phyloP scores from a whole-genome alignment of 2,113 vertebrate species.

The Telmatochromis bifrenatus region DNA sequence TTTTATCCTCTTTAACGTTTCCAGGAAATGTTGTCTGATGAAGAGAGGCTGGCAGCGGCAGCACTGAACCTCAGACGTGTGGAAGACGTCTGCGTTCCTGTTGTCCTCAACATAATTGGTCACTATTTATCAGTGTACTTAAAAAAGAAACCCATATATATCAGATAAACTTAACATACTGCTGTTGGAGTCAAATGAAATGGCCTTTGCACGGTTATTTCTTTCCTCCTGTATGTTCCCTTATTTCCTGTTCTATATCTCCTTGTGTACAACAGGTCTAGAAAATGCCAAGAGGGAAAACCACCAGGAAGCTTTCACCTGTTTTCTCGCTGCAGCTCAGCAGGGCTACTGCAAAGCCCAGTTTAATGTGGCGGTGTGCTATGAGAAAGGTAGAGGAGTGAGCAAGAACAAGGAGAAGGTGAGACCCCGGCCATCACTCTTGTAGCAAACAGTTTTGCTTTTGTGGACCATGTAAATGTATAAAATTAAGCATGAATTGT shows the following conservation, averaged over 20 bases:
- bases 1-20: not conserved
- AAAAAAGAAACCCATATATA: not conserved
- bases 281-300: conserved; percentile 70
- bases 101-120: conserved; percentile 95
- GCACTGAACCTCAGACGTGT: conserved; percentile 73
- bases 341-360: conserved; percentile 88
- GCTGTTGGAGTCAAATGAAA: not conserved
- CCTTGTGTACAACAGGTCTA: conserved; percentile 69
- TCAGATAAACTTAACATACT: too few relatives aligned
- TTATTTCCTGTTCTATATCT: not conserved
- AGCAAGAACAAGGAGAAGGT: conserved; percentile 76
- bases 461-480: not conserved
- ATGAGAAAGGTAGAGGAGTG: conserved; percentile 84
- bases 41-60: conserved; percentile 72
- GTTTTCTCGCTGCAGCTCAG: conserved; percentile 83
- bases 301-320: conserved; percentile 72
- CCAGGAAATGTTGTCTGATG: conserved; percentile 60
- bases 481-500: not conserved
- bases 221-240: not conserved
- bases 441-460: not conserved
- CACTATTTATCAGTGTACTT: conserved; percentile 16
- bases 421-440: not conserved
- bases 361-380: conserved; percentile 88
- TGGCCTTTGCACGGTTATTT: accelerated
- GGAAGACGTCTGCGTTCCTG: conserved; percentile 77